Conservation (phyloP, 2,888 invertebrate genomes). For the Clepsis dumicolana region DNA sequence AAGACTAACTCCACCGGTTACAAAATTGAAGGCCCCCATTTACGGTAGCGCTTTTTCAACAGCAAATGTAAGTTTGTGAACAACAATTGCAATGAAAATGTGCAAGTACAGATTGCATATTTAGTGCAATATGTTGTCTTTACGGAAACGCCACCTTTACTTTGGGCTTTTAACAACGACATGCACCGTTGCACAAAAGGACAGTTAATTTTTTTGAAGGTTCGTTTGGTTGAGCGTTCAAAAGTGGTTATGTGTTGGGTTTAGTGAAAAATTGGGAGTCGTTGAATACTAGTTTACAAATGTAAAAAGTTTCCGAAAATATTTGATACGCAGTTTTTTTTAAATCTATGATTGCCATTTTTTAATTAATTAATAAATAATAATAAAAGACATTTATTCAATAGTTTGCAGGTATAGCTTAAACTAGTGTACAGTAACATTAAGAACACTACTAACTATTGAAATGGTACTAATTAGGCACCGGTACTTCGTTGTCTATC, state of each 20-base stretch:
- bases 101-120: slow-evolving; percentile 51
- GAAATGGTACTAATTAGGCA: too few species aligned
- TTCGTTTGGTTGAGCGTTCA: slow-evolving; percentile 31
- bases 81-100: slow-evolving; percentile 53
- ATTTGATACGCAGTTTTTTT: too few species aligned
- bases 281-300: background rate
- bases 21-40: background rate
- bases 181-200: slow-evolving; percentile 62
- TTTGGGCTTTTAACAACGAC: slow-evolving; percentile 53
- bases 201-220: slow-evolving; percentile 47
- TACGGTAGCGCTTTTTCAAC: background rate
- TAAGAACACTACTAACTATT: too few species aligned
- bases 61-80: slow-evolving; percentile 15
- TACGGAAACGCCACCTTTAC: slow-evolving; percentile 63
- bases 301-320: too few species aligned
- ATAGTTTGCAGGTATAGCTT: too few species aligned
- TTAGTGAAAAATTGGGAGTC: too few species aligned
- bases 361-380: too few species aligned
- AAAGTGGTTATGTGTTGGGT: slow-evolving; percentile 16
- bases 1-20: background rate
- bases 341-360: too few species aligned
- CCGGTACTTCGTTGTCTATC: too few species aligned
- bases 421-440: too few species aligned
- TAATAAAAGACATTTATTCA: too few species aligned
- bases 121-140: slow-evolving; percentile 40